phyloP scores from a whole-genome alignment of 1,140 invertebrate species.

The Halictus rubicundus region DNA sequence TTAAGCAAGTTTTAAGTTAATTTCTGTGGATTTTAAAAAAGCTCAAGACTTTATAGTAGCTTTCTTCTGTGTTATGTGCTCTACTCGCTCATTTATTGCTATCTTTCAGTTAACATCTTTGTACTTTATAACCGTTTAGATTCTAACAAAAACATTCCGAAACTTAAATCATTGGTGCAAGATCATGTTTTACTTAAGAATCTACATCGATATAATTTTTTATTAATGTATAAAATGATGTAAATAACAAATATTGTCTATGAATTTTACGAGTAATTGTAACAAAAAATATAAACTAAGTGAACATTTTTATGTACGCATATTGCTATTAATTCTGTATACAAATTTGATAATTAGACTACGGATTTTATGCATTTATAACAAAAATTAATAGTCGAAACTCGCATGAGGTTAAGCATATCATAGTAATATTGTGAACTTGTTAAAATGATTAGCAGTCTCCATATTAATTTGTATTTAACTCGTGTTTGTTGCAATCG shows the following conservation, averaged over 20 bases:
- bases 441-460: no score
- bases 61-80: no score
- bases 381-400: no score
- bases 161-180: background rate
- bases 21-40: background rate
- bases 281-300: background rate
- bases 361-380: no score
- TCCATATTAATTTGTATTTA: no score
- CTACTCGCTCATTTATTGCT: background rate
- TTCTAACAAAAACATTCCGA: background rate
- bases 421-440: no score
- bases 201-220: background rate
- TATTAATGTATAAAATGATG: background rate
- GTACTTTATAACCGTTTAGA: background rate
- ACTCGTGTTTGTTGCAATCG: no score
- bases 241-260: slow-evolving; percentile 1
- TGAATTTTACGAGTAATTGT: background rate
- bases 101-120: background rate
- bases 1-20: no score
- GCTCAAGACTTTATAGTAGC: background rate
- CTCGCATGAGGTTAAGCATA: no score
- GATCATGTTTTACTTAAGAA: background rate
- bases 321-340: background rate
- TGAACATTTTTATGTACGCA: background rate
- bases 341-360: no score